phyloP scores from a whole-genome alignment of 2,797 vertebrate species.

The Spinibarbus caldwelli region DNA sequence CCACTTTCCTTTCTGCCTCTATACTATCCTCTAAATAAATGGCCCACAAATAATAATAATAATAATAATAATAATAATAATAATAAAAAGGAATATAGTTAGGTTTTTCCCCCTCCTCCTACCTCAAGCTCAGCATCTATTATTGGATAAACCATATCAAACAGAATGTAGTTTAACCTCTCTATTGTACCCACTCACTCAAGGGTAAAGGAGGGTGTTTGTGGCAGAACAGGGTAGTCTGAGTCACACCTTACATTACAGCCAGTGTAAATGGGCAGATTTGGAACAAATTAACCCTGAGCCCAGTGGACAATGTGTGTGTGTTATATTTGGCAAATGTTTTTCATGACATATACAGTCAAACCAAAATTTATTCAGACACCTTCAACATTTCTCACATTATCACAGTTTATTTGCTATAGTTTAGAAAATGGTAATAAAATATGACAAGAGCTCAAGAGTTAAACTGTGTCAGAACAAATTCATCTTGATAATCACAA shows the following conservation, averaged over 20 bases:
- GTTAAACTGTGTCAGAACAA: no score
- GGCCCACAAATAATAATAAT: neutral
- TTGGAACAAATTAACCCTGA: slow-evolving; percentile 7
- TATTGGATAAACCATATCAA: neutral
- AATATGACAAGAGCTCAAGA: no score
- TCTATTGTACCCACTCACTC: neutral
- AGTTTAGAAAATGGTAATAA: no score
- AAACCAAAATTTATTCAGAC: no score
- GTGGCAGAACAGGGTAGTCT: neutral
- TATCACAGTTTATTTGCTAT: no score
- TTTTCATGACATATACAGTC: slow-evolving; percentile 19
- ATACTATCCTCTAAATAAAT: neutral
- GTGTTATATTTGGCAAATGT: neutral
- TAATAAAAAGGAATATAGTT: neutral
- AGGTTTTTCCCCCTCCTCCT: neutral
- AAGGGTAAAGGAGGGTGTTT: neutral
- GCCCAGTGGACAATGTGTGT: neutral
- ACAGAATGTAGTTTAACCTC: neutral
- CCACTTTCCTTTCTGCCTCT: neutral
- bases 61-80: no score
- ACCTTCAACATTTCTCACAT: no score
- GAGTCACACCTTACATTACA: neutral
- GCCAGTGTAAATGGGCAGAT: no score
- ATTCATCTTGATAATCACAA: no score
- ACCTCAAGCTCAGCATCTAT: neutral